phyloP scores from a whole-genome alignment of 2,797 vertebrate species.

The Scomberomorus guttatus region DNA sequence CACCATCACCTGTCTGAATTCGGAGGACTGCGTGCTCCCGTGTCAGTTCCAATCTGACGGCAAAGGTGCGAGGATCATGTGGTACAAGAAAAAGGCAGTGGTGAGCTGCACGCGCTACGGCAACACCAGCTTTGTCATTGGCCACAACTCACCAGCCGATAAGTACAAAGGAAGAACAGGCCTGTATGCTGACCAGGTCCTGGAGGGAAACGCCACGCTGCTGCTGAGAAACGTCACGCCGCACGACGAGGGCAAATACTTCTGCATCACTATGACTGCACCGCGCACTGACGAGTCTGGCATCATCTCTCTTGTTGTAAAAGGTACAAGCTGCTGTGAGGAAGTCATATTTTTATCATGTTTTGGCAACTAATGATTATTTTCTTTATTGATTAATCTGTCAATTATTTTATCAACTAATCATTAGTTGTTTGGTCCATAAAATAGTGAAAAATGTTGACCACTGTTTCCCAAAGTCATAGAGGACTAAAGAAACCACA shows the following conservation, averaged over 20 bases:
- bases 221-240: conserved; percentile 42
- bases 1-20: conserved; percentile 9
- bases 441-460: no score
- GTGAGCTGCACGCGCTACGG: conserved; percentile 49
- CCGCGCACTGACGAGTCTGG: neutral
- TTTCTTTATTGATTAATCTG: no score
- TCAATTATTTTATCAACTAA: no score
- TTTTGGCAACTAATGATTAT: no score
- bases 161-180: conserved; percentile 24
- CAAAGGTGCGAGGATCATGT: conserved; percentile 46
- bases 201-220: conserved; percentile 46
- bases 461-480: no score
- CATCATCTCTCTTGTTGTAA: conserved; percentile 10
- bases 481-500: no score
- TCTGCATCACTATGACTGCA: conserved; percentile 23
- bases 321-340: conserved; percentile 10
- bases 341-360: no score
- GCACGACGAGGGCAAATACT: conserved; percentile 35
- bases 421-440: no score
- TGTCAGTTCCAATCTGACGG: conserved; percentile 43
- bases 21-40: conserved; percentile 22
- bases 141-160: conserved; percentile 15
- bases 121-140: conserved; percentile 38
- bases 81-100: conserved; percentile 20
- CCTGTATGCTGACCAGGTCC: conserved; percentile 25